Evolutionary conservation across 2,113 vertebrate genomes (phyloP).

Genomic region (Amphilophus citrinellus): DNA sequence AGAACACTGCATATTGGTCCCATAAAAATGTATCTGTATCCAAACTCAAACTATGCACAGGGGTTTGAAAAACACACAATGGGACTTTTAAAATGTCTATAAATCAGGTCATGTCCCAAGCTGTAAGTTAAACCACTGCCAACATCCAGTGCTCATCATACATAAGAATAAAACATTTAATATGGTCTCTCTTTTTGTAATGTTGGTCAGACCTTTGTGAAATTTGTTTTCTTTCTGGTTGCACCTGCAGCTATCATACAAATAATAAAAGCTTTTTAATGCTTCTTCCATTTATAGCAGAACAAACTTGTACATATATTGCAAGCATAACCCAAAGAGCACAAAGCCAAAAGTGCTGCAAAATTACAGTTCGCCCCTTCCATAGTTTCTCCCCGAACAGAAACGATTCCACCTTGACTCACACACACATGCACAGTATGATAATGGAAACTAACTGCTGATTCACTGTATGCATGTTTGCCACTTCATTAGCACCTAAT

Average conservation of each 20-base stretch:
- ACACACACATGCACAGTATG: not conserved
- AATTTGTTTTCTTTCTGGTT: not conserved
- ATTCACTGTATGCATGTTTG: not conserved
- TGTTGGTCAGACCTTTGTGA: not conserved
- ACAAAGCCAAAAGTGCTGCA: not conserved
- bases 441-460: conserved; percentile 4
- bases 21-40: not conserved
- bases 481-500: not conserved
- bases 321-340: not conserved
- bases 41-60: not conserved
- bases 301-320: not conserved
- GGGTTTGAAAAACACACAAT: not conserved
- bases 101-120: not conserved
- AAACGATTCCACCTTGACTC: not conserved
- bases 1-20: not conserved
- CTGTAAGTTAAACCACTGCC: not conserved
- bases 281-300: not conserved
- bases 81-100: not conserved
- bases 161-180: not conserved
- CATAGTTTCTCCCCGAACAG: not conserved
- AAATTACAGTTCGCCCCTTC: not conserved
- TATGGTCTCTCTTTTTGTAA: not conserved
- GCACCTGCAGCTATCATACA: not conserved
- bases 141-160: not conserved
- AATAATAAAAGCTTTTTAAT: not conserved